phyloP scores from a whole-genome alignment of 2,113 vertebrate genomes.

The Oenanthe oenanthe region DNA sequence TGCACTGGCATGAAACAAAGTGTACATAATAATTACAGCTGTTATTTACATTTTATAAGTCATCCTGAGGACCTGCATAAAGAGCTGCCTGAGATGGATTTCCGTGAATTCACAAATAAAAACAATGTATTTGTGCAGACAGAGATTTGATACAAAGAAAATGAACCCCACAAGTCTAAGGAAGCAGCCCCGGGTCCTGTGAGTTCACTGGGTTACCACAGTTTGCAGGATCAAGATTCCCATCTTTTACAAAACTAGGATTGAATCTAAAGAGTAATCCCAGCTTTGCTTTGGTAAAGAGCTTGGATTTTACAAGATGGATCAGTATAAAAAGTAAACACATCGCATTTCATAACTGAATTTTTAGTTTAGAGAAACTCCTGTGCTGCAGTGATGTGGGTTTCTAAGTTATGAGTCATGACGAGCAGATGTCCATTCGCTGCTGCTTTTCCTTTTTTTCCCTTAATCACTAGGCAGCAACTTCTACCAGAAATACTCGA shows the following conservation, averaged over 20 bases:
- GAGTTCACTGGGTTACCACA: background rate
- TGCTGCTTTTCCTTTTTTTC: background rate
- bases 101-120: background rate
- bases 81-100: background rate
- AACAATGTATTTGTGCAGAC: background rate
- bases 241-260: background rate
- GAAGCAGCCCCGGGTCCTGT: accelerated
- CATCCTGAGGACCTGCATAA: background rate
- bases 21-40: background rate
- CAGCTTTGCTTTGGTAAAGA: background rate
- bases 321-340: background rate
- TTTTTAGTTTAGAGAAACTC: background rate
- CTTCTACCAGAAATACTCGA: background rate
- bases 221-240: background rate
- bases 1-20: background rate
- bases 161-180: background rate
- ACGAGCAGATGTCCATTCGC: background rate
- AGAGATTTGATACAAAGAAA: background rate
- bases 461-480: background rate
- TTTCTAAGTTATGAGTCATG: slow-evolving; percentile 33
- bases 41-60: background rate
- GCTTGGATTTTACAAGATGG: background rate
- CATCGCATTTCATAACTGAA: background rate
- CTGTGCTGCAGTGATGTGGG: background rate
- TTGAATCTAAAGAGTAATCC: background rate